Conservation (phyloP, 2,797 vertebrate species). For the Masticophis lateralis region DNA sequence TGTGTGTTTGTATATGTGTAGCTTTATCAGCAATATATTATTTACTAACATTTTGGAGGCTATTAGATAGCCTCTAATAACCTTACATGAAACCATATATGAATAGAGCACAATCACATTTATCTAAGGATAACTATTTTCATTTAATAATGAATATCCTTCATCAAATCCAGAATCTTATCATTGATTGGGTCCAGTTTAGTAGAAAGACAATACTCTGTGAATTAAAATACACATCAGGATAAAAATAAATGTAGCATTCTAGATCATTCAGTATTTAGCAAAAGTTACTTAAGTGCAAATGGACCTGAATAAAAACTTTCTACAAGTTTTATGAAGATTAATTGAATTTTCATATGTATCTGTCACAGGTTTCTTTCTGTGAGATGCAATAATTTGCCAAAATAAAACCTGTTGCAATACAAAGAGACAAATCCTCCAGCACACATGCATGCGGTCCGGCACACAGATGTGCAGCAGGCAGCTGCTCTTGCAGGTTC, state of each 20-base stretch:
- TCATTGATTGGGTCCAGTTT: background rate
- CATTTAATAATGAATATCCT: conserved; percentile 6
- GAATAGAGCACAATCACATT: background rate
- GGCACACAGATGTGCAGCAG: too few relatives aligned
- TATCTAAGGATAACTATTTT: conserved; percentile 24
- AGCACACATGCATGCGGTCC: too few relatives aligned
- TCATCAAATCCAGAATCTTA: background rate
- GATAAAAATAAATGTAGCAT: background rate
- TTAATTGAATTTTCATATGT: background rate
- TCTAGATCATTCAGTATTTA: background rate
- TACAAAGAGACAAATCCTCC: background rate
- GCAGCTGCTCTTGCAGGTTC: too few relatives aligned
- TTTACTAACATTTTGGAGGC: conserved; percentile 30
- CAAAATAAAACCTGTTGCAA: background rate
- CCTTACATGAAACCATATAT: accelerated
- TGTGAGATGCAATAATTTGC: background rate
- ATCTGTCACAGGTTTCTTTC: background rate
- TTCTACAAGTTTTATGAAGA: background rate
- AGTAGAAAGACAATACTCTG: background rate
- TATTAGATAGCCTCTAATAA: conserved; percentile 7
- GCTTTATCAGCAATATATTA: conserved; percentile 20
- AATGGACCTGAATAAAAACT: background rate
- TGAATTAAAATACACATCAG: background rate
- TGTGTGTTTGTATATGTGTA: background rate
- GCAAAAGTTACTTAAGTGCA: background rate